Base-by-base conservation (phyloP, 2,797 vertebrate genomes). In the Eremophila alpestris region DNA sequence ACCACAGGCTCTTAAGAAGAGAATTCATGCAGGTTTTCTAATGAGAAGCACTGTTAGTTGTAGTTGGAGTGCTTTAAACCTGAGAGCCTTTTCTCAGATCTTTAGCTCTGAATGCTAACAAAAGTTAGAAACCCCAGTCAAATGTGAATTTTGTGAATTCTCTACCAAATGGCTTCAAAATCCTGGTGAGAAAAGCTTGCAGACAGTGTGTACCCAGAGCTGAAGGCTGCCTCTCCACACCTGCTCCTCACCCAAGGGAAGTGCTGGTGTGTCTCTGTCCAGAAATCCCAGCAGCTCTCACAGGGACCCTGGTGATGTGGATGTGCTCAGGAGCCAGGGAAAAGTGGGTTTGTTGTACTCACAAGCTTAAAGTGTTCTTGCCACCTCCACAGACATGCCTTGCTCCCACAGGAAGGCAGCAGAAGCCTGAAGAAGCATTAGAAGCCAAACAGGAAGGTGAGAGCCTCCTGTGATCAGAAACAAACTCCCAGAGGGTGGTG, bases 221-320 rank as follows among this genome's bases (percentile, higher is more conserved):
- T 46, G 84, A 46, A 11, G n/a, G 11, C 52, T 64, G 38, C 29
- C 22, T 73, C 20, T 83, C 24, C 36, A 34, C 0, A 3, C 36
- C 29, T 67, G 74, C 54, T 55, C 40, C 78, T 67, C 1, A 0
- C 34, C 36, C 24, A 55, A 56, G 16, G 51, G 22, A 56, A 10
- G 41, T 68, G 63, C 90, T 83, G 49, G 13, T 2, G 2, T 48
- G 36, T n/a, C 43, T 69, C 40, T 71, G 68, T 40, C 48, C 76
- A 86, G 76, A 62, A 65, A 51, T 8, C 52, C 38, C 71, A 43
- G 45, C 40, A 81, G 69, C 30, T 91, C n/a, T 38, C 73, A 49
- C 7, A 21, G 51, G 64, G 24, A 32, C 30, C n/a, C 48, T 54
- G 7, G 0, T 43, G 48, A 24, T 1, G 0, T 30, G 75, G 32